Conservation (phyloP, 2,113 vertebrate species). For the Dermatemys mawii region DNA sequence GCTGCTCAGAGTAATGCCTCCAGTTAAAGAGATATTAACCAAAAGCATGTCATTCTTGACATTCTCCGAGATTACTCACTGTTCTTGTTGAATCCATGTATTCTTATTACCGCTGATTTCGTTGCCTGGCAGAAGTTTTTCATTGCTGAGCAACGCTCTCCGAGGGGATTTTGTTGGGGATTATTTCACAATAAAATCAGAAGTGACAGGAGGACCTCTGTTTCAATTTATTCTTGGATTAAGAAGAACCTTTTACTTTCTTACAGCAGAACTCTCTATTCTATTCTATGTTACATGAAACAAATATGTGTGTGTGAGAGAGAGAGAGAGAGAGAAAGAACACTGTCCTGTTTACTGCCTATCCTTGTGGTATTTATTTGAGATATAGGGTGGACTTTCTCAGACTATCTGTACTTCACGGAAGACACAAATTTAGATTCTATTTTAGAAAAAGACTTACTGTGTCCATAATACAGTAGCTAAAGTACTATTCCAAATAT, state of each 20-base stretch:
- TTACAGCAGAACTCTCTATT: not conserved
- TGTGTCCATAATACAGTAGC: not conserved
- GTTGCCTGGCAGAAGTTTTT: not conserved
- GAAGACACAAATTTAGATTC: not conserved
- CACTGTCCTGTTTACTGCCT: not conserved
- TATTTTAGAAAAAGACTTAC: not conserved
- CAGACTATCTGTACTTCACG: not conserved
- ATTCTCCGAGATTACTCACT: not conserved
- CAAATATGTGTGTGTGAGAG: not conserved
- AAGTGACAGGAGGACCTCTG: not conserved
- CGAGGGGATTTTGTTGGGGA: not conserved
- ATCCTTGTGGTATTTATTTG: not conserved
- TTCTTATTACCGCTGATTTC: not conserved
- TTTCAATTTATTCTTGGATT: not conserved
- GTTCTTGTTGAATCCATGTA: not conserved
- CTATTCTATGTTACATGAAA: not conserved
- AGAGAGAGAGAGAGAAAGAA: not conserved
- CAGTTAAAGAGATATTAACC: not conserved
- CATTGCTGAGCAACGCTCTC: rapidly evolving
- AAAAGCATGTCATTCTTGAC: rapidly evolving
- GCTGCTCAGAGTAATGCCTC: not conserved
- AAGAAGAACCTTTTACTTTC: not conserved
- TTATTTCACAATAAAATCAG: not conserved
- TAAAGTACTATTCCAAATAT: not conserved
- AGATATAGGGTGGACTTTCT: not conserved